phyloP scores from a whole-genome alignment of 2,888 invertebrate species.

The Tetranychus piercei region DNA sequence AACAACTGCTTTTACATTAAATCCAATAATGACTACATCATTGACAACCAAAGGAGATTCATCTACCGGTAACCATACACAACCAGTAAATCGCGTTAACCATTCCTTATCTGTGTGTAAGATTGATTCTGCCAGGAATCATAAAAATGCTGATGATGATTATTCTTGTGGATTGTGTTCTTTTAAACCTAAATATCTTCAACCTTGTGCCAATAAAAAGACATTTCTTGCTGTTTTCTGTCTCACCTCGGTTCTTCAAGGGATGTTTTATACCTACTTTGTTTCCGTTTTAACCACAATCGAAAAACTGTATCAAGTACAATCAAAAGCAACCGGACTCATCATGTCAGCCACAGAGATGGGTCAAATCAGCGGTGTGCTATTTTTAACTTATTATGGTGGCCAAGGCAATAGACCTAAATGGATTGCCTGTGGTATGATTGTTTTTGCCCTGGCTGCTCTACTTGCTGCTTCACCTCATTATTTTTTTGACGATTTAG shows the following conservation, averaged over 20 bases:
- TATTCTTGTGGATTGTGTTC: slow-evolving; percentile 57
- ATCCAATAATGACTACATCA: no score
- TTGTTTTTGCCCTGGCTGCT: slow-evolving; percentile 63
- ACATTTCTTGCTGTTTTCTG: slow-evolving; percentile 65
- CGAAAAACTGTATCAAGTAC: slow-evolving; percentile 75
- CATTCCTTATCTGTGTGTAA: background rate
- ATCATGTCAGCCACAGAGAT: slow-evolving; percentile 78
- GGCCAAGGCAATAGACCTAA: slow-evolving; percentile 77
- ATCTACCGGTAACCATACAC: background rate
- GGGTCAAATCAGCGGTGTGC: slow-evolving; percentile 73
- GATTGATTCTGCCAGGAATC: background rate
- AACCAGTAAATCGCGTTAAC: background rate
- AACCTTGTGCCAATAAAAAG: slow-evolving; percentile 58
- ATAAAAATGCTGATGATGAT: background rate
- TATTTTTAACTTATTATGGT: slow-evolving; percentile 69
- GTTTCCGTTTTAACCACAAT: slow-evolving; percentile 81
- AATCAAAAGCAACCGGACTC: slow-evolving; percentile 72
- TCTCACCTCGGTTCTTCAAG: slow-evolving; percentile 34
- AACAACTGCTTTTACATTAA: no score
- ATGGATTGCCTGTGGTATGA: slow-evolving; percentile 83
- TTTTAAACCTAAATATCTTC: slow-evolving; percentile 48
- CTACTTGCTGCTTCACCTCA: slow-evolving; percentile 73
- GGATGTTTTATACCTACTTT: slow-evolving; percentile 85
- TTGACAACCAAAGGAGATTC: no score
- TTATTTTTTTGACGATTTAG: slow-evolving; percentile 44